Evolutionary conservation across 2,888 invertebrate genomes (phyloP), one percentile per base, ranked within the genome.

Genomic region (Camponotus fellah): DNA sequence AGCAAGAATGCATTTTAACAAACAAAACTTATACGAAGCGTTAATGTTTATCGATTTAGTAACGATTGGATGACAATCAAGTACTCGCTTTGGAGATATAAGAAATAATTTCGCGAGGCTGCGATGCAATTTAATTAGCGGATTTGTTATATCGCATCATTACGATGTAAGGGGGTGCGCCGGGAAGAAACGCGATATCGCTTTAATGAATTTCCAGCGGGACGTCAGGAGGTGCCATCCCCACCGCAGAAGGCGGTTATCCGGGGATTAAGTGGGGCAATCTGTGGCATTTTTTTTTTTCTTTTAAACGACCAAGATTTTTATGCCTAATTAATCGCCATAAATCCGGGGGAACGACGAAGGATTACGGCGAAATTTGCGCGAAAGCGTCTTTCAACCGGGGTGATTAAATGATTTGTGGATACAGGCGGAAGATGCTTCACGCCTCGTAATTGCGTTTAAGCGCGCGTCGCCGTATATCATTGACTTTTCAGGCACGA

Each of bases 271-370:
- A 93, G 92, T 89, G 89, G 92, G 91, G 92, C 93, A 93, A 94
- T 93, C 93, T 92, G 92, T 90, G 91, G 92, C 91, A 89, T 87
- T 92, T 93, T 92, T 92, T 93, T 92, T 93, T 92, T 90, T 80
- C 56, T 84, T 26, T 53, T 40, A 71, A 91, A 90, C 90, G 90
- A 89, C 90, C 88, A 88, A 71, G 90, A 91, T 93, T 93, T 92
- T 93, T 93, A 92, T 92, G 91, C 90, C 89, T 91, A 94, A 94
- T 94, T 94, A 93, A 94, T 94, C 92, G 94, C 91, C 93, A 91
- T 92, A 92, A 93, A 93, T 94, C 92, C 91, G 90, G 85, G 88
- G 90, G 79, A 86, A 88, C 84, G 89, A 88, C 83, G 86, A 76
- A 76, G 86, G 90, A 91, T 92, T 90, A 91, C 74, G 82, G 88